Evolutionary conservation across 2,888 invertebrate species (phyloP), one percentile per base, ranked within the genome.

Genomic region (Isoperla grammatica): DNA sequence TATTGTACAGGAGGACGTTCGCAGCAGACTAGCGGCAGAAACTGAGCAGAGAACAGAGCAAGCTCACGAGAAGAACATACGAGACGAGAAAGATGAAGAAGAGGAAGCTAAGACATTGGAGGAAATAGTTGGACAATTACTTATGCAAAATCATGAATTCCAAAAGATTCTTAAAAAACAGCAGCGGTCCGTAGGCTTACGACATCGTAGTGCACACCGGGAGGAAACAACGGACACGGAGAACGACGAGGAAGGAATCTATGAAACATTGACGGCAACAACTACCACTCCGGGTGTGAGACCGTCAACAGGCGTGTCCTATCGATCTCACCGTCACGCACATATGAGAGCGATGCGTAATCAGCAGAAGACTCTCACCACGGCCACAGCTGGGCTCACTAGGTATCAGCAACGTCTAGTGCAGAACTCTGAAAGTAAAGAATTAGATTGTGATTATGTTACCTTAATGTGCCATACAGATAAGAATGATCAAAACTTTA

Each of bases 111-210:
- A 80, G 70, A 86, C 81, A 53, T 77, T 85, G 67, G 86, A 88
- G 73, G 80, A 90, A 74, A 86, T 93, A 50, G 90, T 93, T 54
- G 85, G 90, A 1, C 90, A 90, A 70, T 76, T 92, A 12, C 75
- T 93, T 4, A 84, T 90, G 82, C 87, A 90, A 71, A 90, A 88
- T 69, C 81, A 87, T 67, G 90, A 90, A 64, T 90, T 91, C 65
- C 88, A 90, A 66, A 85, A 87, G 65, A 78, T 90, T 45, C 76
- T 89, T 22, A 88, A 87, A 66, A 87, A 88, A 68, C 88, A 87
- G 67, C 83, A 87, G 63, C 76, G 80, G 20, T 80, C 81, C 61
- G 75, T 79, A 60, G 72, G 80, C 63, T 79, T 81, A 66, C 80
- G 81, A 62, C 76, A 81, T 61, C 71, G 82, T 20, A 55, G 37